A percentile compares a stretch with the other conserved stretches of the same genome.
Conservation (phyloP, 2,888 invertebrate species). For the Ypsolopha sequella region DNA sequence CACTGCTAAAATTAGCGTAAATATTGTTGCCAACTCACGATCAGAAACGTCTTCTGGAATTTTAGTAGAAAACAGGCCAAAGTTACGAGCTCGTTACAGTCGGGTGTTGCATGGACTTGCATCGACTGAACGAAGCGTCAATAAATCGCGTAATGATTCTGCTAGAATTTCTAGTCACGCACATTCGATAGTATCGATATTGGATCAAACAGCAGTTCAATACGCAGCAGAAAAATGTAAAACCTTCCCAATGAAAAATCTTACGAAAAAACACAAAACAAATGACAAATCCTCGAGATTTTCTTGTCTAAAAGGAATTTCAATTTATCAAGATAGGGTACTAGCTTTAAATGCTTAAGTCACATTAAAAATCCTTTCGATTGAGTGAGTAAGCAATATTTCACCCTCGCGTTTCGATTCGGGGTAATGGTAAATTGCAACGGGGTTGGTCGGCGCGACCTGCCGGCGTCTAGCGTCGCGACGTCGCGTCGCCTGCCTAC, state of each 20-base stretch:
- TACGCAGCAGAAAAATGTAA: not conserved
- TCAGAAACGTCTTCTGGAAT: conserved; percentile 1
- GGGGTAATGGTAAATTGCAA: conserved; percentile 54
- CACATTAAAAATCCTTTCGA: conserved; percentile 28
- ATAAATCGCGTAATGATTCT: conserved; percentile 1
- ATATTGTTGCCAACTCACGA: conserved; percentile 2
- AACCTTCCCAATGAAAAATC: not conserved
- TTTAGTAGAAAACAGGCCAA: conserved; percentile 2
- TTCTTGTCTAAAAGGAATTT: too few species aligned
- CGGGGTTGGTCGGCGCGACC: conserved; percentile 22
- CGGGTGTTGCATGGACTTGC: not conserved
- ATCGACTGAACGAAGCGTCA: not conserved
- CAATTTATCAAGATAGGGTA: not conserved
- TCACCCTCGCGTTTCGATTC: conserved; percentile 22
- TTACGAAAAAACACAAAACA: too few species aligned
- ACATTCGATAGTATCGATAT: conserved; percentile 37
- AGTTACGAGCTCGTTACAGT: conserved; percentile 5
- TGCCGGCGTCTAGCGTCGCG: conserved; percentile 23
- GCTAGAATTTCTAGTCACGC: conserved; percentile 48
- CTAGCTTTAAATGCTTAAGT: not conserved
- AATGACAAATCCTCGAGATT: not conserved
- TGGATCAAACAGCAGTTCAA: conserved; percentile 33
- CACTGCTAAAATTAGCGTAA: conserved; percentile 1
- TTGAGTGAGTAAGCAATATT: conserved; percentile 25
- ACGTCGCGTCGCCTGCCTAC: conserved; percentile 22